A percentile compares a stretch with the other conserved stretches of the same genome.
Evolutionary conservation across 2,113 vertebrate species (phyloP).

Genomic region (Morone saxatilis): DNA sequence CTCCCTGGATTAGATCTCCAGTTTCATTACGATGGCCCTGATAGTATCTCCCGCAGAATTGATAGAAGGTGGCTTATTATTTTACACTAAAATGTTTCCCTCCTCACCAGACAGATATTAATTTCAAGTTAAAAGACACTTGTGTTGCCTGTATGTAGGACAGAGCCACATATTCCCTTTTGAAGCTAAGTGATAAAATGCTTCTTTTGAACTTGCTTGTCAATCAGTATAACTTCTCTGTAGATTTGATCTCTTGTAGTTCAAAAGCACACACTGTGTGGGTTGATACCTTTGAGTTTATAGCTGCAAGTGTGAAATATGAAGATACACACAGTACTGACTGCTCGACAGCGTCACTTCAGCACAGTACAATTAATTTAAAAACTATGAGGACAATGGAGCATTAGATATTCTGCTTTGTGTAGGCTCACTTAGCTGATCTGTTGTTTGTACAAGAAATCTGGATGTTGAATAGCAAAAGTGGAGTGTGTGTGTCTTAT

Average conservation of each 20-base stretch:
- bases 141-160: conserved; percentile 47
- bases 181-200: conserved; percentile 72
- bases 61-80: conserved; percentile 71
- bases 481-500: background rate
- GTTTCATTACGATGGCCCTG: conserved; percentile 73
- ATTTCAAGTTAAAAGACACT: conserved; percentile 72
- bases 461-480: background rate
- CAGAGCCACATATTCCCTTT: conserved; percentile 49
- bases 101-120: conserved; percentile 61
- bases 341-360: conserved; percentile 25
- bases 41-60: conserved; percentile 69
- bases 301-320: conserved; percentile 33
- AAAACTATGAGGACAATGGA: conserved; percentile 22
- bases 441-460: background rate
- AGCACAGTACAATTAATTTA: conserved; percentile 21
- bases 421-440: conserved; percentile 9
- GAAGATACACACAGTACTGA: conserved; percentile 13
- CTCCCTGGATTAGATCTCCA: conserved; percentile 72
- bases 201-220: conserved; percentile 67
- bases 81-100: conserved; percentile 66
- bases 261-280: conserved; percentile 54
- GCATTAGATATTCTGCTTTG: conserved; percentile 9
- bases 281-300: conserved; percentile 61
- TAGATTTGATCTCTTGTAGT: conserved; percentile 60
- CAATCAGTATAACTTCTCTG: conserved; percentile 63